Evolutionary conservation across 2,113 vertebrate genomes (phyloP).

Genomic region (Thunnus maccoyii): DNA sequence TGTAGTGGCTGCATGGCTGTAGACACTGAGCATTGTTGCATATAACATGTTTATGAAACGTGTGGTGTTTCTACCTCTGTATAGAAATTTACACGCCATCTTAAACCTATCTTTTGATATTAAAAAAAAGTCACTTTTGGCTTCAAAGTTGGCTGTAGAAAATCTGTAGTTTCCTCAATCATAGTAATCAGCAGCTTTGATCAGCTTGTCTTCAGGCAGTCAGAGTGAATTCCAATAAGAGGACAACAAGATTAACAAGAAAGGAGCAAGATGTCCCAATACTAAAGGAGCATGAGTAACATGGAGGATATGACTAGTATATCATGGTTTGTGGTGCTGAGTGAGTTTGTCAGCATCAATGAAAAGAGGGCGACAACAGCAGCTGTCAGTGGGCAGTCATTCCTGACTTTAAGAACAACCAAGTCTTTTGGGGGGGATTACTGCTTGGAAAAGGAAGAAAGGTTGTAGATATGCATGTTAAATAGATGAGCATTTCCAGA

Average conservation of each 20-base stretch:
- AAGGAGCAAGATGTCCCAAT: conserved; percentile 20
- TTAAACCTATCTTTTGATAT: neutral
- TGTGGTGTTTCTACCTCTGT: no score
- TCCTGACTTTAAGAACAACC: neutral
- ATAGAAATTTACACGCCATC: neutral
- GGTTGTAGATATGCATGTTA: neutral
- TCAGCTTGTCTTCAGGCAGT: conserved; percentile 13
- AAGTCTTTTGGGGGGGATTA: no score
- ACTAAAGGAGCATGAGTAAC: conserved; percentile 30
- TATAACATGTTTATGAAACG: no score
- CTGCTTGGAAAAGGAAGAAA: neutral
- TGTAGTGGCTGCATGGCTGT: no score
- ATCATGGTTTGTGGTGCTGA: conserved; percentile 20
- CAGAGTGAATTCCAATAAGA: neutral
- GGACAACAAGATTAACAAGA: neutral
- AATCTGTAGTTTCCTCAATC: neutral
- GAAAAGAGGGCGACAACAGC: conserved; percentile 2
- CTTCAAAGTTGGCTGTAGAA: neutral
- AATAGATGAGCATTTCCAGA: neutral
- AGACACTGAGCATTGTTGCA: no score
- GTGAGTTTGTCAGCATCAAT: conserved; percentile 27
- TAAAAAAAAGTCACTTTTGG: neutral
- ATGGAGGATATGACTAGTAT: conserved; percentile 28
- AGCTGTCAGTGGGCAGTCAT: conserved; percentile 16
- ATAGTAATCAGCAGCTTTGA: neutral